Conservation (phyloP, 2,797 vertebrate genomes). For the Borostomias antarcticus region DNA sequence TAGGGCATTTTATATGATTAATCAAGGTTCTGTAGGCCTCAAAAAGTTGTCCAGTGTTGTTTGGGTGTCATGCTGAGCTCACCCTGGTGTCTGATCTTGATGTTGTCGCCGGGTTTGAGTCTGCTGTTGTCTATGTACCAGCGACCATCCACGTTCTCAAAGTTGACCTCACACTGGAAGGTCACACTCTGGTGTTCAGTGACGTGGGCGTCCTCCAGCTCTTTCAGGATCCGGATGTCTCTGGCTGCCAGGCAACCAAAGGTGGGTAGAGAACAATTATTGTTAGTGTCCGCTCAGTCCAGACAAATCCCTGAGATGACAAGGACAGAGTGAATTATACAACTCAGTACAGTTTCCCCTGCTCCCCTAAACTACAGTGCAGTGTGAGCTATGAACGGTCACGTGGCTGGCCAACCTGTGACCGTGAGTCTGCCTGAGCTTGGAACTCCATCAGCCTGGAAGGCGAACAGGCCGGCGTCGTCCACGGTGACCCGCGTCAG, state of each 20-base stretch:
- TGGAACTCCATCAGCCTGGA: conserved; percentile 76
- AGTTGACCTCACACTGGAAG: conserved; percentile 89
- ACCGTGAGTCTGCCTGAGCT: conserved; percentile 83
- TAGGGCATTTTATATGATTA: no score
- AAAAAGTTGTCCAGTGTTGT: no score
- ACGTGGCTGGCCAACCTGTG: conserved; percentile 74
- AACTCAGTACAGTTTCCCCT: not conserved
- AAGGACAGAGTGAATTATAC: not conserved
- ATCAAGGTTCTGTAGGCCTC: no score
- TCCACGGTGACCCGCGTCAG: conserved; percentile 78
- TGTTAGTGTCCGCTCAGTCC: not conserved
- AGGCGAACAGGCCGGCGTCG: conserved; percentile 84
- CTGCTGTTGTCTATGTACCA: conserved; percentile 88
- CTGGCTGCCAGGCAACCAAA: conserved; percentile 76
- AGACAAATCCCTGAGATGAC: not conserved
- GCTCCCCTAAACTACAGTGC: not conserved
- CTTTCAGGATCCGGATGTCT: conserved; percentile 83
- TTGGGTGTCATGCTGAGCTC: no score
- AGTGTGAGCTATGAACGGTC: not conserved
- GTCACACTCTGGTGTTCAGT: conserved; percentile 82
- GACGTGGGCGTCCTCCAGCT: conserved; percentile 86
- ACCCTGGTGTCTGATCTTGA: conserved; percentile 90
- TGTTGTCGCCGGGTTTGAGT: conserved; percentile 83
- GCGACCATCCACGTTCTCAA: conserved; percentile 87
- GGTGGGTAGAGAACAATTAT: not conserved